Percentiles rank a stretch among this genome's conserved stretches.
phyloP scores from a whole-genome alignment of 92 coral and sea anemone genomes.

The Palythoa grandiflora region DNA sequence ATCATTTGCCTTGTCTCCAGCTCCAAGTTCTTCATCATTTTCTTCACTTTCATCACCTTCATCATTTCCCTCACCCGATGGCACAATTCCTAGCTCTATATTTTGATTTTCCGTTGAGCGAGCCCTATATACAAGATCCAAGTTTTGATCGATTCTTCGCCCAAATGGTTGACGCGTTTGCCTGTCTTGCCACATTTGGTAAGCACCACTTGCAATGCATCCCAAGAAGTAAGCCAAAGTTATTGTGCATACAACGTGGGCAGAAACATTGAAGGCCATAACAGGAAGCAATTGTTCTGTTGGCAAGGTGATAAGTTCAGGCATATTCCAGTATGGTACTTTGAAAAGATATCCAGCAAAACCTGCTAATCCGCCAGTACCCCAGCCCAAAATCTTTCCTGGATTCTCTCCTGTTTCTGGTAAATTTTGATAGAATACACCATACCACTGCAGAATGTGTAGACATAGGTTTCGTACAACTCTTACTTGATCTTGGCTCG shows the following conservation, averaged over 20 bases:
- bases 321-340: neutral
- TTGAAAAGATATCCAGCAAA: neutral
- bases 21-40: neutral
- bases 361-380: neutral
- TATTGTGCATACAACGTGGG: neutral
- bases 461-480: neutral
- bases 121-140: neutral
- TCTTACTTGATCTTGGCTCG: neutral
- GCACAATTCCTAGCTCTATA: neutral
- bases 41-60: neutral
- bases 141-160: neutral
- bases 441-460: neutral
- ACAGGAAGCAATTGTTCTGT: neutral
- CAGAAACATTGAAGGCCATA: neutral
- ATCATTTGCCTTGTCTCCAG: too few species aligned
- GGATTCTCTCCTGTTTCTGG: slow-evolving; percentile 20
- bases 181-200: neutral
- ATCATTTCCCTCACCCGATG: neutral
- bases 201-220: neutral
- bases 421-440: neutral
- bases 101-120: neutral
- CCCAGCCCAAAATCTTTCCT: slow-evolving; percentile 10
- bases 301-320: neutral
- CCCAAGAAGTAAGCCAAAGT: neutral
- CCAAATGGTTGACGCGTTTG: neutral